Evolutionary conservation across 2,113 vertebrate genomes (phyloP).

Genomic region (Anarrhichthys ocellatus): DNA sequence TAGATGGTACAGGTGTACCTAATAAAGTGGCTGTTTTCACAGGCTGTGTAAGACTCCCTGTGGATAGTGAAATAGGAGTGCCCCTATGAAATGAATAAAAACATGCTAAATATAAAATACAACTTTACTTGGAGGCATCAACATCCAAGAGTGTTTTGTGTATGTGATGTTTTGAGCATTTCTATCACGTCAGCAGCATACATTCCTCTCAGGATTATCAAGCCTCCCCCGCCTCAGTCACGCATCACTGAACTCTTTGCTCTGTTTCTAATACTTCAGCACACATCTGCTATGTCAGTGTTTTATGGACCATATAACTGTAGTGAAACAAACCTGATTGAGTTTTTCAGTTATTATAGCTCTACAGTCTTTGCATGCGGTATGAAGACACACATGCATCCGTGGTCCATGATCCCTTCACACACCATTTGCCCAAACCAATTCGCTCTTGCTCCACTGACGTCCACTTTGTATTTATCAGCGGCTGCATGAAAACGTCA

Average conservation of each 20-base stretch:
- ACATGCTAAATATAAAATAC: background rate
- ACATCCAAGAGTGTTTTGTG: background rate
- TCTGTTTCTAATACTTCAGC: conserved; percentile 15
- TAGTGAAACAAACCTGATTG: background rate
- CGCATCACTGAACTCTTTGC: conserved; percentile 7
- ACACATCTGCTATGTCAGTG: background rate
- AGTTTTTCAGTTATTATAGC: background rate
- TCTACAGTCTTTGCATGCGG: background rate
- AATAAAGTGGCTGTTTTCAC: background rate
- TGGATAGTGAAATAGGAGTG: background rate
- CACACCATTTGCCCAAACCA: background rate
- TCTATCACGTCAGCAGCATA: conserved; percentile 14
- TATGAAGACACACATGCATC: background rate
- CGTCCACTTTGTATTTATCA: background rate
- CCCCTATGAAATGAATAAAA: background rate
- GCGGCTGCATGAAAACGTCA: background rate
- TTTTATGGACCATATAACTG: background rate
- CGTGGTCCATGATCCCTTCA: background rate
- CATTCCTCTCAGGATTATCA: conserved; percentile 26
- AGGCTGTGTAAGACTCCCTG: background rate
- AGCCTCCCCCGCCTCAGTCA: background rate
- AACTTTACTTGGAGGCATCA: background rate
- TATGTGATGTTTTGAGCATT: background rate
- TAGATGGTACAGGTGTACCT: no score
- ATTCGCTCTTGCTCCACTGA: background rate